Base-by-base conservation (phyloP, 2,888 invertebrate species). In the Eupithecia dodoneata region DNA sequence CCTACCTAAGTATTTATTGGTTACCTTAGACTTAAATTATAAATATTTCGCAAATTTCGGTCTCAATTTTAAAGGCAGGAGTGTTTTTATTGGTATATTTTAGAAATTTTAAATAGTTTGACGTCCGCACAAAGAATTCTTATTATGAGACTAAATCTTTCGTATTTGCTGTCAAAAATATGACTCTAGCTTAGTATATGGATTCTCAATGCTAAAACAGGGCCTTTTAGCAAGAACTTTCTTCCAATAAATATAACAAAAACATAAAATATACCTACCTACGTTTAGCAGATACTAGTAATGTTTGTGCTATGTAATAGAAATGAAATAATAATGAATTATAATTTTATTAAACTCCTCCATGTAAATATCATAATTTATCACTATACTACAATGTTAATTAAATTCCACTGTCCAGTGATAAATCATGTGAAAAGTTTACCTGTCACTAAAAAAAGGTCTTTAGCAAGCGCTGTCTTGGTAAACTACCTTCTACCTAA, bases 11-110 rank as follows among this genome's bases (percentile, higher is more conserved):
- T 55, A n/a, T 52, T 52, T 69, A 47, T 69, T 69, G 47, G 71
- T 76, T 73, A 73, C 76, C 71, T 55, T 76, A 73, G 70, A 30
- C n/a, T 70, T 73, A 45, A 30, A 72, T 44, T 59, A 13, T 72
- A 44, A 41, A 72, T 59, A 59, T 18, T n/a, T 15, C 3, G 15
- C 13, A 44, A 42, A 41, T 3, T 42, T 12, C 6, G 30, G 30
- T 47, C 45, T 70, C 2, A 44, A 65, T 59, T 12, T 59, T 18
- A 59, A 55, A 55, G 13, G 49, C 49, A 49, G 4, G 3, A 13
- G 59, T 3, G 18, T 59, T 59, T 3, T 18, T 52, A 52, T 15
- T 52, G 52, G 4, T 63, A 63, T 63, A 30, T 63, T 63, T 30
- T 63, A 63, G 30, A 30, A 63, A 12, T 10, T 10, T 30, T 12